Base-by-base conservation (phyloP, 2,888 invertebrate genomes). In the Kuschelorhynchus macadamiae region DNA sequence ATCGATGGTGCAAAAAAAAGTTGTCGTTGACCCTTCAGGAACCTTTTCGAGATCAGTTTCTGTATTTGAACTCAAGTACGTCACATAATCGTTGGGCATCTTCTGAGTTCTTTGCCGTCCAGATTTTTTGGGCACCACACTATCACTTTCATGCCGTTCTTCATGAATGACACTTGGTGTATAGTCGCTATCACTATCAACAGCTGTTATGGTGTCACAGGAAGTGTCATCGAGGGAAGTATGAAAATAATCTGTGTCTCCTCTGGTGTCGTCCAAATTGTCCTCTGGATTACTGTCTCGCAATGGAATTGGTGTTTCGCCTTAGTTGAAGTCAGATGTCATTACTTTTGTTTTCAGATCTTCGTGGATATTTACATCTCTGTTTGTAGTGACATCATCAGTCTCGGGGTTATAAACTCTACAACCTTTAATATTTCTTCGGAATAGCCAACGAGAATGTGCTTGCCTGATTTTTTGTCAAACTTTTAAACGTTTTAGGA, bases 221-320 rank as follows among this genome's bases (percentile, higher is more conserved):
- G 36, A n/a, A 36, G 36, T 36, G 3, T 36, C 12, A 42, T 14
- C 14, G 12, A 39, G 30, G 30, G 4, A 30, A 36, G 12, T 7
- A 4, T 36, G 36, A 12, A 21, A 47, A 47, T 25, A 5, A 8
- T 47, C 12, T 18, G n/a, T n/a, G 4, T 20, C 47, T 42, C 16
- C 42, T 36, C 2, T 3, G 4, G 4, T 5, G 9, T 42, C 42
- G 2, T 2, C 4, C 42, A 16, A 16, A 12, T 11, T 42, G 17
- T 42, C 42, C 2, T 42, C 8, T 42, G 17, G 1, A 14, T 12
- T 17, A 12, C 42, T 42, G 17, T 57, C 56, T 42, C 59, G 69
- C 67, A 67, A 65, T 65, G 55, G 42, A 53, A 61, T 52, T 67
- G 49, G 44, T 52, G 33, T 33, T 68, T 56, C 41, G 59, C 50